These are phyloP conservation scores for Hedya salicella DNA, from an alignment of 2,888 invertebrate species.

Conservation along the genomic window DNA sequence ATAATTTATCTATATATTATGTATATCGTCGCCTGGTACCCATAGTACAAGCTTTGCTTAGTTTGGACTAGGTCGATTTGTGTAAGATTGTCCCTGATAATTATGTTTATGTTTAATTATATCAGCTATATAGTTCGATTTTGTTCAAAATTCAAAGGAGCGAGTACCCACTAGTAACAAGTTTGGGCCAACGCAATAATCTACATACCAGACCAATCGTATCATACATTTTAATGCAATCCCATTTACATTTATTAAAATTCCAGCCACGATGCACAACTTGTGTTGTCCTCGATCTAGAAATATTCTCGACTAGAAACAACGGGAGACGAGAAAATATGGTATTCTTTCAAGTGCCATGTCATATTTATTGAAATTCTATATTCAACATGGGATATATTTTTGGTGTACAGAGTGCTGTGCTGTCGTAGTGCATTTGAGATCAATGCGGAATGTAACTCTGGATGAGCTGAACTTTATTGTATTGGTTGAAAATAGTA, in stretches of 20 bases:
- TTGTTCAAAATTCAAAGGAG: conserved; percentile 33
- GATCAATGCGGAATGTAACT: conserved; percentile 1
- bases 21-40: no score
- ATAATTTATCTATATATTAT: no score
- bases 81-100: no score
- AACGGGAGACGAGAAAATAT: conserved; percentile 12
- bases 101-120: no score
- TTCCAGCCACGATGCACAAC: conserved; percentile 36
- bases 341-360: conserved; percentile 19
- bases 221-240: conserved; percentile 39
- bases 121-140: conserved; percentile 11
- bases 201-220: conserved; percentile 39
- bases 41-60: no score
- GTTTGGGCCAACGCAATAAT: conserved; percentile 36
- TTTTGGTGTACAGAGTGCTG: conserved; percentile 9
- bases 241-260: conserved; percentile 39
- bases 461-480: background rate
- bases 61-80: no score
- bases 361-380: conserved; percentile 33
- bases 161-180: conserved; percentile 17
- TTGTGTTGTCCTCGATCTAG: conserved; percentile 36
- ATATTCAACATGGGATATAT: conserved; percentile 22
- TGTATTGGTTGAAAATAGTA: background rate
- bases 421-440: conserved; percentile 13
- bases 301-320: conserved; percentile 31